A percentile compares a stretch with the other conserved stretches of the same genome.
Evolutionary conservation across 2,797 vertebrate genomes (phyloP).

Genomic region (Jordanella pulchra): DNA sequence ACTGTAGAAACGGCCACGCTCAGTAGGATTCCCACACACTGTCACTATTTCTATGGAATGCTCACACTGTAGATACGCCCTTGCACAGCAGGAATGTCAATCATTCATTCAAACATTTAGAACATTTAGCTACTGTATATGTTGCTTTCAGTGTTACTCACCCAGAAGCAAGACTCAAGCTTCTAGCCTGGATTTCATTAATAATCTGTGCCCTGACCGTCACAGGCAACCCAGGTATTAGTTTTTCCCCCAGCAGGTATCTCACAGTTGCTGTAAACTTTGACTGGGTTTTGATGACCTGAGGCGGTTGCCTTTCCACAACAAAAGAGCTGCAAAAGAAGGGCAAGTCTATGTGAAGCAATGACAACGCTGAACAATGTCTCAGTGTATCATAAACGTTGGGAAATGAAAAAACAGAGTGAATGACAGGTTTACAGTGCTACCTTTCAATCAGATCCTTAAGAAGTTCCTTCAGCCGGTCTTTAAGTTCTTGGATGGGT

Average conservation of each 20-base stretch:
- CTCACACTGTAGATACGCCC: no score
- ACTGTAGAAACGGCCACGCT: no score
- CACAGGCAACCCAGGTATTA: constrained; percentile 84
- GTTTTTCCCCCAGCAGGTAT: constrained; percentile 88
- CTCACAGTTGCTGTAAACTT: constrained; percentile 93
- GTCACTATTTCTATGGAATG: no score
- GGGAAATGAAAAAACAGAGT: neutral
- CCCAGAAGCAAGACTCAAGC: constrained; percentile 70
- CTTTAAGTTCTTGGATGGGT: constrained; percentile 74
- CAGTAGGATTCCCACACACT: no score
- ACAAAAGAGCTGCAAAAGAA: constrained; percentile 85
- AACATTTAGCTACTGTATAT: no score
- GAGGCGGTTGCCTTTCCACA: constrained; percentile 94
- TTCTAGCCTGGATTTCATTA: constrained; percentile 91
- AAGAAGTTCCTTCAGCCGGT: constrained; percentile 78
- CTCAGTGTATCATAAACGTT: neutral
- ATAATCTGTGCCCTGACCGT: constrained; percentile 90
- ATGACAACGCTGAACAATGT: neutral
- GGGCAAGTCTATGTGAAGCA: neutral
- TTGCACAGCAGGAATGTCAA: no score
- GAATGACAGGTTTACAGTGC: rapidly evolving
- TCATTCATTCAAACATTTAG: no score
- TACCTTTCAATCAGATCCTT: constrained; percentile 87
- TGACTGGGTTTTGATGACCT: constrained; percentile 98
- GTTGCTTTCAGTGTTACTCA: constrained; percentile 49